Percentiles rank a stretch among this genome's conserved stretches.
Conservation (phyloP, 2,888 invertebrate species). For the Tipula unca region DNA sequence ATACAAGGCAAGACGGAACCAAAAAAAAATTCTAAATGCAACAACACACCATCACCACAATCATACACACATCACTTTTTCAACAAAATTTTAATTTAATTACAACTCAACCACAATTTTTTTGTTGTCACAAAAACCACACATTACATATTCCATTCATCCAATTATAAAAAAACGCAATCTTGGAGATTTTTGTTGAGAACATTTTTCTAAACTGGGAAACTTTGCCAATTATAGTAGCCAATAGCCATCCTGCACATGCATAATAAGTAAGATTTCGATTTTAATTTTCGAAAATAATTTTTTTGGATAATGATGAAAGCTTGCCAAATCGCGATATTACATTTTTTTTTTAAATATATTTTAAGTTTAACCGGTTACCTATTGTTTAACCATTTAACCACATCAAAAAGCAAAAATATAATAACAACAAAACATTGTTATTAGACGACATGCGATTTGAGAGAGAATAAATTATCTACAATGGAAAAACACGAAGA, state of each 20-base stretch:
- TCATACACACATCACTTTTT: not conserved
- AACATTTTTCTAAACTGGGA: too few species aligned
- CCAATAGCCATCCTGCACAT: not conserved
- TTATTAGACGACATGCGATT: not conserved
- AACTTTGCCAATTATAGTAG: not conserved
- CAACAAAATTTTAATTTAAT: not conserved
- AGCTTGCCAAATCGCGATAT: not conserved
- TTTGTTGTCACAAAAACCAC: not conserved
- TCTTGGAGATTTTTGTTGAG: too few species aligned
- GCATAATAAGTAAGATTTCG: too few species aligned
- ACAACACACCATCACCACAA: not conserved
- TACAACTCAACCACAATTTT: not conserved
- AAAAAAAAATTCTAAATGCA: not conserved
- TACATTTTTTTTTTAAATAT: not conserved
- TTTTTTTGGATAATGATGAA: not conserved
- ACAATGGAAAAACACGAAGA: not conserved
- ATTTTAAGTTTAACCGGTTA: not conserved
- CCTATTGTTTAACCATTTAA: not conserved
- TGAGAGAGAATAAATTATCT: conserved; percentile 8
- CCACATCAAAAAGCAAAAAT: not conserved
- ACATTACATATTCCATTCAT: not conserved
- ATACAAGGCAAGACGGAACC: not conserved
- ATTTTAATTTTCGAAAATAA: too few species aligned
- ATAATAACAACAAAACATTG: not conserved
- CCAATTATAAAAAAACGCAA: not conserved